Evolutionary conservation across 2,113 vertebrate species (phyloP).

Genomic region (Aptenodytes forsteri): DNA sequence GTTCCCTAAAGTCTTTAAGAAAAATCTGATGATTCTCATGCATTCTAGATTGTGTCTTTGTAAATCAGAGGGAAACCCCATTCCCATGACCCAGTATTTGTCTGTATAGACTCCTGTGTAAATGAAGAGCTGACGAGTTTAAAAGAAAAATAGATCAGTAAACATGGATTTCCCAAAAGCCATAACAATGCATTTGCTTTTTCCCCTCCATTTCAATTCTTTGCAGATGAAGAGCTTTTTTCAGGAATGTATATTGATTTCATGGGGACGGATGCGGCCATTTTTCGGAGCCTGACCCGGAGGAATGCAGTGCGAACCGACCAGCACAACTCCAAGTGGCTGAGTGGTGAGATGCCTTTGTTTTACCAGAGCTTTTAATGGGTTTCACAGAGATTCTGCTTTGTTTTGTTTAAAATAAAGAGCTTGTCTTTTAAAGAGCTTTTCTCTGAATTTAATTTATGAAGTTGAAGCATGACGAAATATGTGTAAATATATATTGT

Average conservation of each 20-base stretch:
- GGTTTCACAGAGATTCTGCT: background rate
- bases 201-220: background rate
- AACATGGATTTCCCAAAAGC: background rate
- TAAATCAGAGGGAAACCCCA: background rate
- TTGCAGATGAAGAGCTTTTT: constrained; percentile 94
- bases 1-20: background rate
- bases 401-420: background rate
- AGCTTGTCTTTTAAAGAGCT: background rate
- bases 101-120: background rate
- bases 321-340: constrained; percentile 98
- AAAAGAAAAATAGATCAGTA: background rate
- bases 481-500: background rate
- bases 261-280: constrained; percentile 97
- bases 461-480: background rate
- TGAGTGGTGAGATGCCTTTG: constrained; percentile 85
- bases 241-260: constrained; percentile 99
- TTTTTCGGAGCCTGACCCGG: constrained; percentile 94
- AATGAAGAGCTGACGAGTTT: background rate
- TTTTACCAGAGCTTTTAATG: background rate
- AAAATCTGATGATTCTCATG: background rate
- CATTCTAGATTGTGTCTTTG: background rate
- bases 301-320: constrained; percentile 93
- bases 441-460: background rate
- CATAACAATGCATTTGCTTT: background rate
- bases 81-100: background rate